Evolutionary conservation across 1,140 invertebrate genomes (phyloP).

Genomic region (Whitmania pigra): DNA sequence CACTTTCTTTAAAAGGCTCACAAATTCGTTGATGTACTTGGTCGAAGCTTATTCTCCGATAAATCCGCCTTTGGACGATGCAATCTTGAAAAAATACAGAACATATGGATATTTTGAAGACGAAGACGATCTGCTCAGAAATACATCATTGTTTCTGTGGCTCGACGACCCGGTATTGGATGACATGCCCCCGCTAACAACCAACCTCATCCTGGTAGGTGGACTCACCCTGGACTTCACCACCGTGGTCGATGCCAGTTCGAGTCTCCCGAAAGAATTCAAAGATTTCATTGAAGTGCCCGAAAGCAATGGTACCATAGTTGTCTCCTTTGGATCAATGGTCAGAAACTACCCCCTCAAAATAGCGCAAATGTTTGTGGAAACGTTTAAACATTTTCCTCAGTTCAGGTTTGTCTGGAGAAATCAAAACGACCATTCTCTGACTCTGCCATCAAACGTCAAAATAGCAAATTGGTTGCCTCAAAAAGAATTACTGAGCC

Average conservation of each 20-base stretch:
- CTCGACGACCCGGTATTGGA: no score
- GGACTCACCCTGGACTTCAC: slow-evolving; percentile 9
- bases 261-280: slow-evolving; percentile 16
- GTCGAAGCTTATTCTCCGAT: neutral
- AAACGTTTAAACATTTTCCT: neutral
- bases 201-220: no score
- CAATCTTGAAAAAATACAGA: slow-evolving; percentile 6
- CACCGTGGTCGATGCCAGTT: slow-evolving; percentile 15
- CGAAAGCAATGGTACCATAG: slow-evolving; percentile 8
- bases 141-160: no score
- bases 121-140: neutral
- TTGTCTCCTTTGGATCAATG: slow-evolving; percentile 19
- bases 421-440: neutral
- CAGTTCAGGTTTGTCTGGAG: slow-evolving; percentile 10
- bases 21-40: neutral
- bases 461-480: slow-evolving; percentile 55
- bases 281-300: slow-evolving; percentile 9
- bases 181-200: no score
- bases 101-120: neutral
- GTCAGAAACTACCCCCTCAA: neutral
- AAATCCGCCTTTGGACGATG: neutral
- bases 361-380: slow-evolving; percentile 4
- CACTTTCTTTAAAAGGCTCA: slow-evolving; percentile 14
- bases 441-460: slow-evolving; percentile 48
- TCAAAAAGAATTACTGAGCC: slow-evolving; percentile 43